Conservation (phyloP, 1,140 invertebrate species). For the Coptotermes formosanus region DNA sequence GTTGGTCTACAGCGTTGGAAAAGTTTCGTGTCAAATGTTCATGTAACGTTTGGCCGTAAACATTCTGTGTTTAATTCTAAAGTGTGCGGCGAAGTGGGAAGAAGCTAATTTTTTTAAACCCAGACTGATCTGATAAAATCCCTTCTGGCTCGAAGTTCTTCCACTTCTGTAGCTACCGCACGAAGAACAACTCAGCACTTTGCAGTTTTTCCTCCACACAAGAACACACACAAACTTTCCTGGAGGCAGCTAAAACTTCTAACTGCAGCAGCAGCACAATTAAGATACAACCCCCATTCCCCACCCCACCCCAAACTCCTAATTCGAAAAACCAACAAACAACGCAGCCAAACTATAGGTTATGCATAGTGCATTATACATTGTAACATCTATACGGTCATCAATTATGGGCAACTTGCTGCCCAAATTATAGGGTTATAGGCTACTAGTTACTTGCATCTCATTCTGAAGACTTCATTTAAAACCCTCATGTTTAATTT, state of each 20-base stretch:
- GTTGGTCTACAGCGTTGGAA: no score
- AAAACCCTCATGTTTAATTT: neutral
- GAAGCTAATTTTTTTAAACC: no score
- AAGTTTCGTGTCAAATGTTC: no score
- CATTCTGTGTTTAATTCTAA: no score
- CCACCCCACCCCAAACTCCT: neutral
- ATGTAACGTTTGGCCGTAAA: no score
- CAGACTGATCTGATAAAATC: no score
- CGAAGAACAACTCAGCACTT: neutral
- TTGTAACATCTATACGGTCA: neutral
- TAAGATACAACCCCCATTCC: neutral
- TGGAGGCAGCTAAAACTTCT: neutral
- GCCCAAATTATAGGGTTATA: neutral
- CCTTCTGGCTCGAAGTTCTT: no score
- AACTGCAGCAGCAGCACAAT: neutral
- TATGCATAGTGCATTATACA: neutral
- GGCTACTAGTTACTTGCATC: neutral
- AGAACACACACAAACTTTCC: conserved; percentile 4
- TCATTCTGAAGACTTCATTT: conserved; percentile 1
- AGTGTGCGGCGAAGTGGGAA: no score
- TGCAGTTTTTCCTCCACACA: neutral
- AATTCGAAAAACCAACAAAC: conserved; percentile 17
- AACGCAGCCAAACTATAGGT: neutral
- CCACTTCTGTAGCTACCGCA: neutral
- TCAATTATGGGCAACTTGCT: neutral